Percentiles rank a stretch among this genome's conserved stretches.
Conservation (phyloP, 2,797 vertebrate genomes). For the Sphenopsis melanotis region DNA sequence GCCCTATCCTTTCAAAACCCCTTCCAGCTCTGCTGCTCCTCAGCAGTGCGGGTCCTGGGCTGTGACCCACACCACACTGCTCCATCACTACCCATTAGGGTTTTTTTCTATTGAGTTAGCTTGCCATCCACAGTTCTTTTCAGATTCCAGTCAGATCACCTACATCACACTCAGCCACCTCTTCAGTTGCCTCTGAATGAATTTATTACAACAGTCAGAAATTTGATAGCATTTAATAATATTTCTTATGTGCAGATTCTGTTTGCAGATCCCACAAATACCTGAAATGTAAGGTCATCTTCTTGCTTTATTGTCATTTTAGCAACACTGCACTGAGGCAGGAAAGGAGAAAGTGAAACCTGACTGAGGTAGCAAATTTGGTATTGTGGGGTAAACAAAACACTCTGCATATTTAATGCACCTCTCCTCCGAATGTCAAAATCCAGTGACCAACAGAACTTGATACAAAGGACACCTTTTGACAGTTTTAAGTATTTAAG, state of each 20-base stretch:
- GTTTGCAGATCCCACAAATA: not conserved
- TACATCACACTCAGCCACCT: not conserved
- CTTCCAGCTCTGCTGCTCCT: not conserved
- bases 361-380: not conserved
- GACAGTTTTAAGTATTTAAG: not conserved
- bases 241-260: not conserved
- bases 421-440: not conserved
- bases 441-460: not conserved
- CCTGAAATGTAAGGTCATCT: not conserved
- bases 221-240: conserved; percentile 2
- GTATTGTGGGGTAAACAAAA: not conserved
- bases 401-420: not conserved
- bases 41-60: not conserved
- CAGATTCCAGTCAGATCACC: not conserved
- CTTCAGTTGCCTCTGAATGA: not conserved
- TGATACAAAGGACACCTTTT: not conserved
- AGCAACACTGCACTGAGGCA: not conserved
- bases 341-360: not conserved
- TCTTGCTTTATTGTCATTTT: not conserved
- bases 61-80: not conserved
- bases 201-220: not conserved
- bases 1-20: not conserved
- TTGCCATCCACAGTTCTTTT: not conserved
- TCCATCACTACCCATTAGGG: not conserved
- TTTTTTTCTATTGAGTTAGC: not conserved